A percentile compares a stretch with the other conserved stretches of the same genome.
These are phyloP conservation scores for Columba guinea DNA, from an alignment of 2,797 vertebrate species.

Conservation along the genomic window DNA sequence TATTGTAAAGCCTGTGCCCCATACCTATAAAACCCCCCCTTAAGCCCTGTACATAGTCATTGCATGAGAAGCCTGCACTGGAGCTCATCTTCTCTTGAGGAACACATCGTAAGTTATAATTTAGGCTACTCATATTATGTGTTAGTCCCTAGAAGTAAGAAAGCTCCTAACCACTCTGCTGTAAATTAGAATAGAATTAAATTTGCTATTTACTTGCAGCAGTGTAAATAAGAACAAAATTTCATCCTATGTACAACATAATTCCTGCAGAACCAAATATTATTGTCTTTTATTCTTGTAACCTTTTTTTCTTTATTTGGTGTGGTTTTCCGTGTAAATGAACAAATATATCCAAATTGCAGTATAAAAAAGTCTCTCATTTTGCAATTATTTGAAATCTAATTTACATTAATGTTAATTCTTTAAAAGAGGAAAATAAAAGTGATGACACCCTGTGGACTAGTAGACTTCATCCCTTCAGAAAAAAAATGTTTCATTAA, in stretches of 20 bases:
- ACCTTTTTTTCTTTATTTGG: background rate
- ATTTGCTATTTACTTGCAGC: background rate
- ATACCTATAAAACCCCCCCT: background rate
- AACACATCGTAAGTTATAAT: background rate
- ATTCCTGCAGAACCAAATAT: background rate
- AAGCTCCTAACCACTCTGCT: background rate
- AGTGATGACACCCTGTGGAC: slow-evolving; percentile 40
- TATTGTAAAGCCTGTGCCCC: background rate
- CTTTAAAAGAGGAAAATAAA: slow-evolving; percentile 57
- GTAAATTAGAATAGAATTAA: background rate
- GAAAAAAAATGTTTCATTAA: slow-evolving; percentile 64
- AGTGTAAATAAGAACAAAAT: background rate
- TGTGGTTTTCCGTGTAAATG: slow-evolving; percentile 38
- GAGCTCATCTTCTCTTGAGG: background rate
- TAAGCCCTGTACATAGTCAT: background rate
- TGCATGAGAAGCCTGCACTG: background rate
- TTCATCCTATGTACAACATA: background rate
- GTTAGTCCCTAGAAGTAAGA: background rate
- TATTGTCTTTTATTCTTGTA: background rate
- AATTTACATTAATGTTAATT: slow-evolving; percentile 73
- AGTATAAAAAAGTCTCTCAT: slow-evolving; percentile 21
- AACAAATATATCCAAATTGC: slow-evolving; percentile 41
- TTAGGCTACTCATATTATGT: background rate
- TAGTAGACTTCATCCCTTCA: slow-evolving; percentile 41
- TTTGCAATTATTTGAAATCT: slow-evolving; percentile 58